Conservation (phyloP, 1,140 invertebrate species). For the Paraescarpia echinospica region DNA sequence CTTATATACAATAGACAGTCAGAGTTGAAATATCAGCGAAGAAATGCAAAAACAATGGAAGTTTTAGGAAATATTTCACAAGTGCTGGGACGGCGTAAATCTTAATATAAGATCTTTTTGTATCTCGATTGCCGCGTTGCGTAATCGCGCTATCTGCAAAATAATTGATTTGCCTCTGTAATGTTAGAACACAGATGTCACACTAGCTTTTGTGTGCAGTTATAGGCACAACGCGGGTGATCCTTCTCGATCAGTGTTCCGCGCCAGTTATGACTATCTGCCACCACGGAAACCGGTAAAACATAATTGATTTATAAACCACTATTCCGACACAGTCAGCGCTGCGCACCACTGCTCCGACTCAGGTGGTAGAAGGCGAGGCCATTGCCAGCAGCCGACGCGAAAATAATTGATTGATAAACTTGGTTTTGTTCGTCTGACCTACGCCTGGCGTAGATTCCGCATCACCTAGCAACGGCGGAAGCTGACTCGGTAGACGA, state of each 20-base stretch:
- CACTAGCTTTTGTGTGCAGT: not conserved
- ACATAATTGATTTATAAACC: conserved; percentile 1
- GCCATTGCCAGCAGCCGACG: not conserved
- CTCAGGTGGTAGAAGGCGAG: not conserved
- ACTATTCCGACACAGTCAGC: not conserved
- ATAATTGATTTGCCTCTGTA: not conserved
- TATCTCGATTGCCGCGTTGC: not conserved
- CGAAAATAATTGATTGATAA: not conserved
- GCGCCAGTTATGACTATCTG: not conserved
- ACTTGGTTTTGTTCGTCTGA: conserved; percentile 5
- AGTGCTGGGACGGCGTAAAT: too few relatives aligned
- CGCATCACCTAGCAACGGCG: not conserved
- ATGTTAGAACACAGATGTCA: not conserved
- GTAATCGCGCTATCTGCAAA: not conserved
- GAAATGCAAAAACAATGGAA: too few relatives aligned
- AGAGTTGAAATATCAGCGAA: too few relatives aligned
- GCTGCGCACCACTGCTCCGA: not conserved
- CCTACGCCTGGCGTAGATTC: not conserved
- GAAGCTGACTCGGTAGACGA: not conserved
- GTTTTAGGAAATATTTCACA: too few relatives aligned
- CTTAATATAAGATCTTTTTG: not conserved
- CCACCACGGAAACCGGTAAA: not conserved
- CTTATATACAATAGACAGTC: too few relatives aligned
- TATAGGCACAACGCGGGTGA: not conserved
- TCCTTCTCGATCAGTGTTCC: not conserved